Base-by-base conservation (phyloP, 2,113 vertebrate genomes). In the Eptesicus fuscus region DNA sequence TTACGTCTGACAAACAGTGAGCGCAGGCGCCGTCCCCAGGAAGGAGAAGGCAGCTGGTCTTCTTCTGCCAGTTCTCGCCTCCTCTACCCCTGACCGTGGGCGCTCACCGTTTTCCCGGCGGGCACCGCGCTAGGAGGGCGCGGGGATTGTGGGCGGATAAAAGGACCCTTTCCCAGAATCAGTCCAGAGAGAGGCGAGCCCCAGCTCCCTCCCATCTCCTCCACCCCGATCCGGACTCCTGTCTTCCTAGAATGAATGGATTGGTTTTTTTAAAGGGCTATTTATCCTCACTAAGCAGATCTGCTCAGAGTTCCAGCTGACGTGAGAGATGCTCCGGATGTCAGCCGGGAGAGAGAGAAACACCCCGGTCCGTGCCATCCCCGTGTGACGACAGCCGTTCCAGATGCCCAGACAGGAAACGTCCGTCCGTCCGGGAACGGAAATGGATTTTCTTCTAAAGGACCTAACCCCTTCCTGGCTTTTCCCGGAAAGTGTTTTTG, bases 131-230 rank as follows among this genome's bases (percentile, higher is more conserved):
- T 53, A 25, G 40, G 13, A 40, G 23, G 56, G 25, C 56, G 17
- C 20, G 22, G 3, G n/a, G 51, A 0, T 28, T 9, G 0, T 4
- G 25, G 3, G 4, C 35, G 49, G 30, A n/a, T 42, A 7, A 32
- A 95, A 83, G 1, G 25, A 47, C 25, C 51, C 56, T 85, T 49
- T 61, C 18, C 37, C 14, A 17, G 7, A 35, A 53, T 20, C 37
- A 70, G 40, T 17, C 76, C 28, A 40, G 35, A 56, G 22, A 67
- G 83, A 69, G 47, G 1, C 7, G n/a, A 67, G 32, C 17, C 40
- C 18, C 47, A 23, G 2, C 35, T 3, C 9, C 5, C 1, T 2
- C 23, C 73, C 35, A 61, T 7, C 37, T 23, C 7, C 49, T 42
- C 16, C 23, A 16, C 37, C n/a, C 22, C 9, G 32, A 11, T 44